Percentiles rank a stretch among this genome's conserved stretches.
Evolutionary conservation across 1,140 invertebrate genomes (phyloP).

Genomic region (Pseudomyrmex pallidus): DNA sequence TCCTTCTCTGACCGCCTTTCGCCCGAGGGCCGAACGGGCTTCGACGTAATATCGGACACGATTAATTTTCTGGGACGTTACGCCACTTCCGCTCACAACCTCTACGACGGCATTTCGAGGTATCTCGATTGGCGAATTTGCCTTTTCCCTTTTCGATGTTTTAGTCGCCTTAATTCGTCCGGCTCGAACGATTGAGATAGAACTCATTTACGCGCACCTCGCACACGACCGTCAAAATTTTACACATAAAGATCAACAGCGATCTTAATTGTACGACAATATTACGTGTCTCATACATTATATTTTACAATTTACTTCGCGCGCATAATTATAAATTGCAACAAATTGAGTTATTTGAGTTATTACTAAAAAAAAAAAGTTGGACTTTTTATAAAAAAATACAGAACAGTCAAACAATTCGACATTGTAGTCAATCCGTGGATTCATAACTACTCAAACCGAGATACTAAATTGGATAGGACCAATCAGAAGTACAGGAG

Average conservation of each 20-base stretch:
- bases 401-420: slow-evolving; percentile 5
- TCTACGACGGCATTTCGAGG: slow-evolving; percentile 61
- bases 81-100: slow-evolving; percentile 67
- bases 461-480: slow-evolving; percentile 71
- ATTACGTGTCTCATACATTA: background rate
- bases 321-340: too few species aligned
- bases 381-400: background rate
- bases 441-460: slow-evolving; percentile 65
- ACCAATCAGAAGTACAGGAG: slow-evolving; percentile 69
- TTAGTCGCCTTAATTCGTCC: slow-evolving; percentile 3
- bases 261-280: too few species aligned
- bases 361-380: too few species aligned
- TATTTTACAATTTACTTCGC: background rate
- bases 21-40: slow-evolving; percentile 41
- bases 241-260: too few species aligned
- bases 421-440: slow-evolving; percentile 38
- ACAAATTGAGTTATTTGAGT: too few species aligned
- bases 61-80: slow-evolving; percentile 85
- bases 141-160: background rate
- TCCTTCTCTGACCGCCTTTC: slow-evolving; percentile 22
- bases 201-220: too few species aligned
- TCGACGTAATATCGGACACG: slow-evolving; percentile 79
- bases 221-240: too few species aligned
- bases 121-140: slow-evolving; percentile 54
- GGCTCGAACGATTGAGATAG: background rate